phyloP scores from a whole-genome alignment of 1,140 invertebrate genomes.

The Drosophila seguyi region DNA sequence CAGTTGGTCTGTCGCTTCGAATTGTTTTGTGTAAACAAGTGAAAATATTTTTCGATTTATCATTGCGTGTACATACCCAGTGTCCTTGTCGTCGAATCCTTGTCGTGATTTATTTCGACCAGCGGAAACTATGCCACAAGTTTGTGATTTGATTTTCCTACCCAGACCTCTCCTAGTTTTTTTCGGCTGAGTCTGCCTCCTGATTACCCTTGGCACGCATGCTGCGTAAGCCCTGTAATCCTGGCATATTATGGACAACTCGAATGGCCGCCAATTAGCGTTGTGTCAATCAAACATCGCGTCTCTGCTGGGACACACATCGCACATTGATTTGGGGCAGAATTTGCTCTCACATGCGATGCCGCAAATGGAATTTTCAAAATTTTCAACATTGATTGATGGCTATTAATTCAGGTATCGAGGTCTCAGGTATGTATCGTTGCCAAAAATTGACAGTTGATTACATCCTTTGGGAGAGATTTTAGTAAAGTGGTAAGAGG shows the following conservation, averaged over 20 bases:
- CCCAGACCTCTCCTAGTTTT: not conserved
- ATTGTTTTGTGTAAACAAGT: conserved; percentile 75
- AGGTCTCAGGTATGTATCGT: not conserved
- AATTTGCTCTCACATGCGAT: conserved; percentile 10
- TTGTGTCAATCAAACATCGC: conserved; percentile 52
- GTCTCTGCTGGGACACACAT: conserved; percentile 16
- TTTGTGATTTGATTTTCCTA: conserved; percentile 41
- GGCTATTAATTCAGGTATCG: conserved; percentile 30
- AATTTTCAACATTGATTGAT: conserved; percentile 36
- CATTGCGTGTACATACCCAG: conserved; percentile 64
- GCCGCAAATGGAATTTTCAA: conserved; percentile 24
- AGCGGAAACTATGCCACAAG: conserved; percentile 50
- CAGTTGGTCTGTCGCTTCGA: conserved; percentile 35
- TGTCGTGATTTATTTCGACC: conserved; percentile 69
- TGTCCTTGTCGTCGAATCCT: conserved; percentile 44
- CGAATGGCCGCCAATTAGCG: conserved; percentile 47
- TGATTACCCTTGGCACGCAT: conserved; percentile 19
- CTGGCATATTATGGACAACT: conserved; percentile 45
- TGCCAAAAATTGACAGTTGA: conserved; percentile 3
- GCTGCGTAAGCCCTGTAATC: conserved; percentile 37
- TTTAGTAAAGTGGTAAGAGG: not conserved
- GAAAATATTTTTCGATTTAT: conserved; percentile 81
- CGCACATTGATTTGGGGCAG: conserved; percentile 36
- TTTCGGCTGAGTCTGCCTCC: not conserved
- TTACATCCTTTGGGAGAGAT: not conserved